Percentiles rank a stretch among this genome's conserved stretches.
Conservation (phyloP, 1,140 invertebrate genomes). For the Leptinotarsa lineolata region DNA sequence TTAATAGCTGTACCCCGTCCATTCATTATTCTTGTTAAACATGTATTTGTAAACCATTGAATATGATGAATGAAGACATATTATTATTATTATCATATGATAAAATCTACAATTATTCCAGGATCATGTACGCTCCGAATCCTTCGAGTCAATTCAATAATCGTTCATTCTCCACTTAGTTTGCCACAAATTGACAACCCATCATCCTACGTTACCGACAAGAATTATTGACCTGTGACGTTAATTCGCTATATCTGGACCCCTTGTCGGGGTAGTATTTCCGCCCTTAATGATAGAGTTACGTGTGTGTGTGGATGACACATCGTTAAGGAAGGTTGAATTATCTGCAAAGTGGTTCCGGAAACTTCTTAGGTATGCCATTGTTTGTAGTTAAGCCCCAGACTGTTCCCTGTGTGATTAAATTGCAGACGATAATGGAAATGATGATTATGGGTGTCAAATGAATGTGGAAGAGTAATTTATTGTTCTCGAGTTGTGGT, state of each 20-base stretch:
- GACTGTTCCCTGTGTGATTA: neutral
- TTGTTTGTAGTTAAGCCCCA: slow-evolving; percentile 1
- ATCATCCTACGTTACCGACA: neutral
- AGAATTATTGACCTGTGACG: neutral
- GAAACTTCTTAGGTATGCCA: neutral
- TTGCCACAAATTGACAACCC: neutral
- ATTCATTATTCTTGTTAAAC: too few species aligned
- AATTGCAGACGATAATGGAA: neutral
- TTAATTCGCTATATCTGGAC: slow-evolving; percentile 5
- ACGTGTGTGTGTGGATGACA: slow-evolving; percentile 1
- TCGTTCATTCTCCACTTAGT: neutral
- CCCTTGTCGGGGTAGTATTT: neutral
- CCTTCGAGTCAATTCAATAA: neutral
- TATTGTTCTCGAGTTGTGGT: neutral
- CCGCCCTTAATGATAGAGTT: neutral
- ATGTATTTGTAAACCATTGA: too few species aligned
- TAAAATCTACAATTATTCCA: too few species aligned
- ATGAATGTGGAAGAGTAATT: neutral
- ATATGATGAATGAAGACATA: too few species aligned
- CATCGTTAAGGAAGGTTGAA: slow-evolving; percentile 1
- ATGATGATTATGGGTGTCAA: neutral
- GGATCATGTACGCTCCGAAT: neutral
- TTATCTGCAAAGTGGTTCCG: slow-evolving; percentile 1
- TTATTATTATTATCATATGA: too few species aligned
- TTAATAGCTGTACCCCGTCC: too few species aligned